phyloP scores from a whole-genome alignment of 1,140 invertebrate species.

The Tetramorium parvispinum region DNA sequence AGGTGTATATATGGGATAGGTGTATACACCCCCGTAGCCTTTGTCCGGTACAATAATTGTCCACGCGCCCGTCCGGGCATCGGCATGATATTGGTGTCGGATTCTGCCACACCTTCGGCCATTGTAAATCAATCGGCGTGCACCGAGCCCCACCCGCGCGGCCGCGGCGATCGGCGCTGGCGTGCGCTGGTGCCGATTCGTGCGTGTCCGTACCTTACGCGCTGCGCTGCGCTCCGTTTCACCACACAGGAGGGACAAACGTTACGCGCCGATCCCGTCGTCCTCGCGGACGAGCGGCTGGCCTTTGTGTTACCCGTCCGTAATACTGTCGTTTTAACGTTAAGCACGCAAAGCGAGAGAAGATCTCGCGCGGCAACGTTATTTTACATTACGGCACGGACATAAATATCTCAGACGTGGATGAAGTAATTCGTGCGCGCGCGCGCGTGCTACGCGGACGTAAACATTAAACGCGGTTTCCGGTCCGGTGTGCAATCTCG shows the following conservation, averaged over 20 bases:
- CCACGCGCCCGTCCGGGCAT: constrained; percentile 67
- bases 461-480: constrained; percentile 45
- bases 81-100: constrained; percentile 78
- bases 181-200: constrained; percentile 6
- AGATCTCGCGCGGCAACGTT: too few species aligned
- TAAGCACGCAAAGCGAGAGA: not conserved
- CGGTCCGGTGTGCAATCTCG: constrained; percentile 32
- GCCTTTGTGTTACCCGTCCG: not conserved
- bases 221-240: not conserved
- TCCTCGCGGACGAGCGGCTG: not conserved
- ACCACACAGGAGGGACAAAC: not conserved
- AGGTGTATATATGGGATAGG: constrained; percentile 45
- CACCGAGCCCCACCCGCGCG: not conserved
- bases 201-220: constrained; percentile 29
- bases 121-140: constrained; percentile 79
- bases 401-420: constrained; percentile 11
- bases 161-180: not conserved
- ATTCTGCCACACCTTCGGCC: constrained; percentile 77
- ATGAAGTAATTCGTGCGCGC: not conserved
- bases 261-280: not conserved
- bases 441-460: not conserved
- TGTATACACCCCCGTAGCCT: constrained; percentile 75
- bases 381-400: not conserved
- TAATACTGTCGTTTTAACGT: not conserved
- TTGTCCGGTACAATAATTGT: constrained; percentile 78